Base-by-base conservation (phyloP, 2,113 vertebrate species). In the Pygoscelis adeliae region DNA sequence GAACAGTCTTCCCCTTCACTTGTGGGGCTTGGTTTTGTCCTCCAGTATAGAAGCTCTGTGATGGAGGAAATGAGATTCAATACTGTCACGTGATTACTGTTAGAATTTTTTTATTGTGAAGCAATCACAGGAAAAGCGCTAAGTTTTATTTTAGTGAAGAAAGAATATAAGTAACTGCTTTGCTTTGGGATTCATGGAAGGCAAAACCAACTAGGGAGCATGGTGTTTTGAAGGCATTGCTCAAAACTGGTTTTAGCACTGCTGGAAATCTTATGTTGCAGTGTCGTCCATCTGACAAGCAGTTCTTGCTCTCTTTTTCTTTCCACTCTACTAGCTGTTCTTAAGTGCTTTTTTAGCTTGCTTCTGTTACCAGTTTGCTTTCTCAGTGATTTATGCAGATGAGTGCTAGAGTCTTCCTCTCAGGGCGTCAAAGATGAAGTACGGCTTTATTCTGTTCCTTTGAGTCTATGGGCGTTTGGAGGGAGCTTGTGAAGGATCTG, bases 1-100 rank as follows among this genome's bases (percentile, higher is more conserved):
- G 95, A 98, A 76, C 96, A 97, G 70, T 93, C 81, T 97, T 97
- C 89, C 96, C 95, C 85, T 95, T 90, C 78, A 65, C 94, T 91
- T 70, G 20, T 87, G 97, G 96, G 95, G 53, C 84, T 93, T 87
- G 87, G 92, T 98, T 94, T 90, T 89, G 53, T 90, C 74, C 58
- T 84, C 62, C 89, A 77, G 27, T 56, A 44, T 50, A 4, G 13
- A 55, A 73, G 44, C 22, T 76, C 83, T 74, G 83, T 93, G 63
- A 85, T 96, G 93, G 88, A 65, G 89, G 22, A 95, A 90, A 94
- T 61, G 66, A 76, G 81, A 61, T 89, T 87, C 49, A 58, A 7
- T 71, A 30, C 44, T 89, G 81, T 96, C 95, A 96, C 1, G 2
- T 91, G 96, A 67, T 67, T 42, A 55, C 15, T 13, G 25, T 70